Base-by-base conservation (phyloP, 1,140 invertebrate species). In the Eulimnadia texana region DNA sequence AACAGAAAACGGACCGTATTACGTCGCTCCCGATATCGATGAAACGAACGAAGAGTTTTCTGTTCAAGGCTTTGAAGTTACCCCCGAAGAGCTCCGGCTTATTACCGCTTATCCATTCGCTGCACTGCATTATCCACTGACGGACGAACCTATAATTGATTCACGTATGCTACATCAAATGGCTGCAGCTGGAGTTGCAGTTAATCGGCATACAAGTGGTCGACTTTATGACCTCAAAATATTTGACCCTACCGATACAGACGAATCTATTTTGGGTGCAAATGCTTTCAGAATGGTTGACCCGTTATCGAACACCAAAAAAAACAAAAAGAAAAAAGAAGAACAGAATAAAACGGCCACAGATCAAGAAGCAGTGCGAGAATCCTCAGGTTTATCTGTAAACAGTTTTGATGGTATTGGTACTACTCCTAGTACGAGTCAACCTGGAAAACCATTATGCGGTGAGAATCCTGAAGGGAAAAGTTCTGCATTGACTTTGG, bases 31-130 rank as follows among this genome's bases (percentile, higher is more conserved):
- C 11, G 80, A 82, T 66, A 80, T 79, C 2, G 77, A 80, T 27
- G 80, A 83, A 69, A 82, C 82, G 11, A 78, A 81, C 27, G 66
- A 70, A 19, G 80, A 85, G 68, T 85, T 85, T 70, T 84, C 82
- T 13, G 82, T 86, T 6, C 84, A 86, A 74, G 83, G 83, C 52
- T 86, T 85, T 70, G 80, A 84, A 56, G 64, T 86, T 1, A 82
- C 81, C 25, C 81, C 82, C 2, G 83, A 85, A 70, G 83, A 85
- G 70, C 66, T 84, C 1, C 77, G 76, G 61, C 67, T 85, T 19
- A 69, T 85, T 16, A 79, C 80, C 68, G 78, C 80, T 1, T 79
- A 79, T 63, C 59, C 65, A 23, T 64, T 63, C 24, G 64, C 66
- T 55, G 63, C 67, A 49, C 51, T 65, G 23, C 64, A 65, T 60